phyloP scores from a whole-genome alignment of 2,888 invertebrate species.

The Allacma fusca region DNA sequence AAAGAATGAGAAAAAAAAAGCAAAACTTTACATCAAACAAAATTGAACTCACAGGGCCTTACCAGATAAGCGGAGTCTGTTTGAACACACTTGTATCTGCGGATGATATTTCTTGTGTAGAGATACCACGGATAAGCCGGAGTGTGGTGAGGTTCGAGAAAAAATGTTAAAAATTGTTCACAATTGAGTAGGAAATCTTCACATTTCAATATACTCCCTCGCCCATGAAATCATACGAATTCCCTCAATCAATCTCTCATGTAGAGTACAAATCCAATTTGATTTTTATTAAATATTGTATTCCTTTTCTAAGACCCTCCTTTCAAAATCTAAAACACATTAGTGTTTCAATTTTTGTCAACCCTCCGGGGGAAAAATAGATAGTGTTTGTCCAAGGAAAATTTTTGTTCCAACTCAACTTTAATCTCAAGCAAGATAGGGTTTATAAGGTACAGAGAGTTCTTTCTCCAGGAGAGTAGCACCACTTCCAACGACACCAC shows the following conservation, averaged over 20 bases:
- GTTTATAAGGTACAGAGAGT: background rate
- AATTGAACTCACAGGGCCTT: background rate
- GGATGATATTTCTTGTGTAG: background rate
- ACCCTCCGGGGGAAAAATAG: no score
- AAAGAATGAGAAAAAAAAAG: background rate
- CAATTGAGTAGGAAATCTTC: background rate
- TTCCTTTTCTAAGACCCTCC: no score
- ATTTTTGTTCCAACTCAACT: no score
- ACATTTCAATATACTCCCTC: slow-evolving; percentile 1
- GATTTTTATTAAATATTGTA: no score
- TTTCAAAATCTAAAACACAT: no score
- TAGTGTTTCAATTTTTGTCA: no score
- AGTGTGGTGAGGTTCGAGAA: background rate
- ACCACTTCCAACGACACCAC: slow-evolving; percentile 2
- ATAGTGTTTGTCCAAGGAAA: no score
- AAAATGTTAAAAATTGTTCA: background rate
- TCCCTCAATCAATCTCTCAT: no score
- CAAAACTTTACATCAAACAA: background rate
- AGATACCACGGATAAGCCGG: no score
- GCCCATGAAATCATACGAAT: no score
- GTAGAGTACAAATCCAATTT: no score
- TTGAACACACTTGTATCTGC: background rate
- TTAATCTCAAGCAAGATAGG: background rate
- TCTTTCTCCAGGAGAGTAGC: background rate
- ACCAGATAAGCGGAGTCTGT: background rate